These are phyloP conservation scores for Charaxes varanes DNA, from an alignment of 1,140 invertebrate species.

Conservation along the genomic window DNA sequence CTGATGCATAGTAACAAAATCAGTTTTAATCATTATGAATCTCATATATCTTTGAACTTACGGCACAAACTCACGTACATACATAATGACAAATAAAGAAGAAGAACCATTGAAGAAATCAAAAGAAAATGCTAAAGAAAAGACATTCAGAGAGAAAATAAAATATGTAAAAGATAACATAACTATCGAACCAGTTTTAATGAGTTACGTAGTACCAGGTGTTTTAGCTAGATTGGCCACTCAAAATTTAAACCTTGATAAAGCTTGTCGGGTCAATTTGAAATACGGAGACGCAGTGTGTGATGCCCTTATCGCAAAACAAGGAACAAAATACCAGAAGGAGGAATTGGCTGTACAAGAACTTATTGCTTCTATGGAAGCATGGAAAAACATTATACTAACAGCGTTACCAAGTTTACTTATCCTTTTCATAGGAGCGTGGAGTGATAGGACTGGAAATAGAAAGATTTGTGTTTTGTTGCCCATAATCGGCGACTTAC, in stretches of 20 bases:
- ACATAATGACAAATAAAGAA: conserved; percentile 37
- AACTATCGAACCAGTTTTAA: conserved; percentile 74
- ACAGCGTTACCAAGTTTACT: conserved; percentile 70
- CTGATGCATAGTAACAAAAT: not conserved
- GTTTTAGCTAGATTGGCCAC: conserved; percentile 68
- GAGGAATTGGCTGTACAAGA: conserved; percentile 70
- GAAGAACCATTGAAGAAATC: conserved; percentile 38
- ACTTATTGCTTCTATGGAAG: conserved; percentile 72
- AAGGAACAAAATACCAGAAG: conserved; percentile 52
- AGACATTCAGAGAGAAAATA: conserved; percentile 68
- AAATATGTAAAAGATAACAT: conserved; percentile 55
- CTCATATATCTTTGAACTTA: conserved; percentile 5
- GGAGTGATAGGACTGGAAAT: conserved; percentile 75
- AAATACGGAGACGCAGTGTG: conserved; percentile 68
- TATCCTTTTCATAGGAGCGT: conserved; percentile 76
- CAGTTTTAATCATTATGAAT: not conserved
- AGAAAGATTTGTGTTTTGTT: conserved; percentile 75
- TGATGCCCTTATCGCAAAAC: conserved; percentile 63
- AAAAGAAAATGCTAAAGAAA: conserved; percentile 37
- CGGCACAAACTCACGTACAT: conserved; percentile 5
- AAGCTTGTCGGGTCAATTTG: conserved; percentile 77
- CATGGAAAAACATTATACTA: conserved; percentile 61
- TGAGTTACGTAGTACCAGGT: conserved; percentile 71
- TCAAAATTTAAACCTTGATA: conserved; percentile 77
- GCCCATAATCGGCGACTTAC: conserved; percentile 73